phyloP scores from a whole-genome alignment of 2,888 invertebrate genomes.

The Brenthis hecate region DNA sequence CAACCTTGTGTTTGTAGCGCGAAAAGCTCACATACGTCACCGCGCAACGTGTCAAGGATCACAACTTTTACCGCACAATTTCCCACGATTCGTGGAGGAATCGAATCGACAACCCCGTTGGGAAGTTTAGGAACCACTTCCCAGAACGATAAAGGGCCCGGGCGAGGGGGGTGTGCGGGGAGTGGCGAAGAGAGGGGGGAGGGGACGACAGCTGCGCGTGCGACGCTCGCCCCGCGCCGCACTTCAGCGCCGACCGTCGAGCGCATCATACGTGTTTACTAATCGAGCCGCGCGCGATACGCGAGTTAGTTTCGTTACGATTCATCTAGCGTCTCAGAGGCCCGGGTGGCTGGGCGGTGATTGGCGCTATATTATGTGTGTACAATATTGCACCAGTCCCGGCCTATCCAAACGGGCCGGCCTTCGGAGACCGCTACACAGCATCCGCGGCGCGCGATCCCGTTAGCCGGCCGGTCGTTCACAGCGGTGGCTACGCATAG shows the following conservation, averaged over 20 bases:
- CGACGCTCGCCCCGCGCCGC: slow-evolving; percentile 45
- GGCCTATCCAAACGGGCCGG: slow-evolving; percentile 81
- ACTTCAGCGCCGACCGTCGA: slow-evolving; percentile 36
- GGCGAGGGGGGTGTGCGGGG: slow-evolving; percentile 51
- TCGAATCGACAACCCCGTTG: slow-evolving; percentile 66
- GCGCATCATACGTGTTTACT: slow-evolving; percentile 36
- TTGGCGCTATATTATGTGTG: slow-evolving; percentile 79
- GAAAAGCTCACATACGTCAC: slow-evolving; percentile 62
- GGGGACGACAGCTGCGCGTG: slow-evolving; percentile 58
- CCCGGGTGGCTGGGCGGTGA: slow-evolving; percentile 80
- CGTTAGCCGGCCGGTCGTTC: slow-evolving; percentile 77
- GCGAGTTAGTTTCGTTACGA: slow-evolving; percentile 21
- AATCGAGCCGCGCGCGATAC: slow-evolving; percentile 27
- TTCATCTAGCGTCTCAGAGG: slow-evolving; percentile 50
- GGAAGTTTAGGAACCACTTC: slow-evolving; percentile 82
- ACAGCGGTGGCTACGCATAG: slow-evolving; percentile 80
- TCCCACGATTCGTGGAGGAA: slow-evolving; percentile 55
- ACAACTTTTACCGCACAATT: slow-evolving; percentile 63
- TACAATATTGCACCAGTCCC: slow-evolving; percentile 83
- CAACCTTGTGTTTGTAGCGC: slow-evolving; percentile 45
- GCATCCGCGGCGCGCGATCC: slow-evolving; percentile 79
- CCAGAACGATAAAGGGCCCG: slow-evolving; percentile 80
- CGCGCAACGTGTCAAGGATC: slow-evolving; percentile 69
- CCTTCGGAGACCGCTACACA: slow-evolving; percentile 75
- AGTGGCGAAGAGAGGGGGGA: slow-evolving; percentile 70